Conservation (phyloP, 2,888 invertebrate genomes). For the Gymnoscelis rufifasciata region DNA sequence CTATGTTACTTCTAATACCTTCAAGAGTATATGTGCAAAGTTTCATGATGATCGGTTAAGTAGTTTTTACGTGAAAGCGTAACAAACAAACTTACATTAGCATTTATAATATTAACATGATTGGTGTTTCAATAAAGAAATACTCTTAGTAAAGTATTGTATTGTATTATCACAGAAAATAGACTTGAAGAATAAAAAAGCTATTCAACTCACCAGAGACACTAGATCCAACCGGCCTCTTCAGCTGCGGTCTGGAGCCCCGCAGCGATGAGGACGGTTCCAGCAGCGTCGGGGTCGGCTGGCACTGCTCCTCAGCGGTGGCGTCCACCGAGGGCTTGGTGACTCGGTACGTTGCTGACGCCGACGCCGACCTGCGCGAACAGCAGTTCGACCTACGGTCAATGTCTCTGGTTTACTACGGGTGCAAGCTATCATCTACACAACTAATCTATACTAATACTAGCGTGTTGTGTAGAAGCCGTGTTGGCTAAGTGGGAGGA, state of each 20-base stretch:
- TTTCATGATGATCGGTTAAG: no score
- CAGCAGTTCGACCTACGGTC: constrained; percentile 60
- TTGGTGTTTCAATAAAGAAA: no score
- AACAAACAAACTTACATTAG: no score
- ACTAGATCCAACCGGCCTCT: constrained; percentile 78
- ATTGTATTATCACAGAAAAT: no score
- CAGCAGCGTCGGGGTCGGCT: constrained; percentile 47
- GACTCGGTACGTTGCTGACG: constrained; percentile 82
- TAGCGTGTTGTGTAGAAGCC: no score
- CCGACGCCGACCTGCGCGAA: constrained; percentile 81
- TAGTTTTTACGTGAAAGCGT: no score
- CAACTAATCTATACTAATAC: neutral
- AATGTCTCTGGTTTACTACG: constrained; percentile 18
- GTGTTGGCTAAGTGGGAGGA: no score
- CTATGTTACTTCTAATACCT: no score
- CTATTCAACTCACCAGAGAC: constrained; percentile 80
- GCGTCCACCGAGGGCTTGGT: constrained; percentile 72
- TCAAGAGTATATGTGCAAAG: no score
- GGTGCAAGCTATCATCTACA: constrained; percentile 6
- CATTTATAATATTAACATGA: no score
- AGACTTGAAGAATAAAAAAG: no score
- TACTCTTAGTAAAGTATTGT: no score
- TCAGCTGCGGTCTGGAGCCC: constrained; percentile 62
- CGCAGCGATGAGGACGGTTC: constrained; percentile 54
- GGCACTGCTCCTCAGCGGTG: constrained; percentile 46